Evolutionary conservation across 2,113 vertebrate species (phyloP), one percentile per base, ranked within the genome.

Genomic region (Microcebus griseorufus): DNA sequence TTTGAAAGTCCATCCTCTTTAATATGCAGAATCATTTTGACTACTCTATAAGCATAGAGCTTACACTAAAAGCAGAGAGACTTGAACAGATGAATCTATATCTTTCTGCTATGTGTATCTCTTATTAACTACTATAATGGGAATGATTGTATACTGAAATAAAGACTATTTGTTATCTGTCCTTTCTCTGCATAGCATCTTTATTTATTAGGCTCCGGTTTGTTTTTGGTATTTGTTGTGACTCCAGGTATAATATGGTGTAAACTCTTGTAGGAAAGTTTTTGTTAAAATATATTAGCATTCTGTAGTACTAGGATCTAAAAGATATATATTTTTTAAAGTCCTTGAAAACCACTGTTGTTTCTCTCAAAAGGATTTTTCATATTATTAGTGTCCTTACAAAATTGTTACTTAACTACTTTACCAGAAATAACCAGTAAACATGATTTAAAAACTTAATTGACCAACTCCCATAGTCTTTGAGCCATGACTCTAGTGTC

Each of bases 21-120:
- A 92, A 42, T 8, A 55, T 72, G 45, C 18, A 92, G 62, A 94
- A 84, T 92, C 62, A 83, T 83, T 92, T 96, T 83, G 81, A 73
- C 45, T 73, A 75, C 22, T 73, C 23, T 48, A 9, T 73, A 64
- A 64, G 9, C 34, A 64, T 62, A 45, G 64, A 82, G 16, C 39
- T 64, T 82, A 58, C 9, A 73, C 22, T 69, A 5, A 34, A 76
- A 64, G 9, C 45, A 76, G 58, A 95, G 48, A 42, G 10, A 48
- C 16, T 73, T 94, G 58, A 89, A 58, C 69, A 95, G 85, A 58
- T 92, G 9, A 79, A 85, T 96, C 23, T 17, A 22, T 70, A 58
- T 80, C 48, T 84, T 88, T 53, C 42, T 92, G n/a, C 8, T 92
- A 8, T 80, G 37, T 95, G 17, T 6, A 73, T 79, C n/a, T 97